Evolutionary conservation across 2,888 invertebrate genomes (phyloP).

Genomic region (Trichopria drosophilae): DNA sequence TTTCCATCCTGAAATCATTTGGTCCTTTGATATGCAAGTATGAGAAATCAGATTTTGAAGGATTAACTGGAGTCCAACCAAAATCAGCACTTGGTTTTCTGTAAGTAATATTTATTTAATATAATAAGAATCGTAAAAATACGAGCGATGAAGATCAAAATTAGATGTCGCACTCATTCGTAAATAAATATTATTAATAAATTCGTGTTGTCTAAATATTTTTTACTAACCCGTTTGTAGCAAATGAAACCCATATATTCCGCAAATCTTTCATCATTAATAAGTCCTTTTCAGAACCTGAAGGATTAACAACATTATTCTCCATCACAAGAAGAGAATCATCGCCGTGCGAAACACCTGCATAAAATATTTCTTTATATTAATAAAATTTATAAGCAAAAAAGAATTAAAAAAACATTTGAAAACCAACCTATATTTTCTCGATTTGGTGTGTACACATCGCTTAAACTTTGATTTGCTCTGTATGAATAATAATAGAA

Average conservation of each 20-base stretch:
- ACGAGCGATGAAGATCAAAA: too few relatives aligned
- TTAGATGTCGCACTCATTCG: too few relatives aligned
- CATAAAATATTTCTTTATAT: constrained; percentile 7
- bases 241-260: constrained; percentile 63
- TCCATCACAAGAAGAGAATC: constrained; percentile 63
- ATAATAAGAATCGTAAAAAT: not conserved
- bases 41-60: constrained; percentile 57
- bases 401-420: too few relatives aligned
- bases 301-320: constrained; percentile 46
- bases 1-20: constrained; percentile 58
- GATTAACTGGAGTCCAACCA: constrained; percentile 61
- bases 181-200: too few relatives aligned
- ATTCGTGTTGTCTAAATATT: too few relatives aligned
- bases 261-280: constrained; percentile 61
- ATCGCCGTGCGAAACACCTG: constrained; percentile 68
- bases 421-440: constrained; percentile 65
- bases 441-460: constrained; percentile 59
- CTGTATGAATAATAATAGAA: constrained; percentile 67
- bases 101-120: not conserved
- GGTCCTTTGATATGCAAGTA: constrained; percentile 64
- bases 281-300: constrained; percentile 57
- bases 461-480: constrained; percentile 63
- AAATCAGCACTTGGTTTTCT: constrained; percentile 45
- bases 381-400: not conserved
- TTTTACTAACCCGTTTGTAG: too few relatives aligned